Evolutionary conservation across 2,888 invertebrate species (phyloP).

Genomic region (Heliconius aoede): DNA sequence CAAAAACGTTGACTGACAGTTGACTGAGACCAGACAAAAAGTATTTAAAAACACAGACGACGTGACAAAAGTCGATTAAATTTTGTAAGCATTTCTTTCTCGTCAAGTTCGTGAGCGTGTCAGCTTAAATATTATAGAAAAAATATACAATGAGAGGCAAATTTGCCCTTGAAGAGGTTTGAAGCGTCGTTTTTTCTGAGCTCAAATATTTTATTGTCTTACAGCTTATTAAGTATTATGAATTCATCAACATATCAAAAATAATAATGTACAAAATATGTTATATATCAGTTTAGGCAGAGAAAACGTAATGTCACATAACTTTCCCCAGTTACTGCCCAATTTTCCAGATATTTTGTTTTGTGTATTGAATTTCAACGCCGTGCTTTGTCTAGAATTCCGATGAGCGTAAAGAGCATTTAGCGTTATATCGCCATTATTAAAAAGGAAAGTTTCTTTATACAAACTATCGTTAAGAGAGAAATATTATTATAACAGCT

Average conservation of each 20-base stretch:
- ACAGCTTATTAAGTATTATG: neutral
- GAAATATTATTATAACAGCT: too few species aligned
- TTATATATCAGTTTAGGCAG: too few species aligned
- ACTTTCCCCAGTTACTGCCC: too few species aligned
- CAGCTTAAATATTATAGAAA: neutral
- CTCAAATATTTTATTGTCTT: neutral
- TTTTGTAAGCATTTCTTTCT: constrained; percentile 27
- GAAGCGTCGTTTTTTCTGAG: neutral
- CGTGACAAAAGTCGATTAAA: constrained; percentile 42
- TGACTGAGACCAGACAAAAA: constrained; percentile 31
- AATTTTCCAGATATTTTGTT: too few species aligned
- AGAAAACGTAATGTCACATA: too few species aligned
- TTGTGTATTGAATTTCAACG: too few species aligned
- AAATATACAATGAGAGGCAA: neutral
- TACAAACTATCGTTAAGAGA: too few species aligned
- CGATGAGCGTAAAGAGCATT: too few species aligned
- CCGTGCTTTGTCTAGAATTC: too few species aligned
- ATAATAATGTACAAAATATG: neutral
- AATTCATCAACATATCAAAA: neutral
- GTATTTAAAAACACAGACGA: constrained; percentile 27
- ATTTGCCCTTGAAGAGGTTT: neutral
- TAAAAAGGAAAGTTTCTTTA: too few species aligned
- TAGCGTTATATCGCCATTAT: too few species aligned
- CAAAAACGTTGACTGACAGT: constrained; percentile 23
- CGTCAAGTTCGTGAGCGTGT: constrained; percentile 14